phyloP scores from a whole-genome alignment of 2,113 vertebrate species.

The Oryzias melastigma region DNA sequence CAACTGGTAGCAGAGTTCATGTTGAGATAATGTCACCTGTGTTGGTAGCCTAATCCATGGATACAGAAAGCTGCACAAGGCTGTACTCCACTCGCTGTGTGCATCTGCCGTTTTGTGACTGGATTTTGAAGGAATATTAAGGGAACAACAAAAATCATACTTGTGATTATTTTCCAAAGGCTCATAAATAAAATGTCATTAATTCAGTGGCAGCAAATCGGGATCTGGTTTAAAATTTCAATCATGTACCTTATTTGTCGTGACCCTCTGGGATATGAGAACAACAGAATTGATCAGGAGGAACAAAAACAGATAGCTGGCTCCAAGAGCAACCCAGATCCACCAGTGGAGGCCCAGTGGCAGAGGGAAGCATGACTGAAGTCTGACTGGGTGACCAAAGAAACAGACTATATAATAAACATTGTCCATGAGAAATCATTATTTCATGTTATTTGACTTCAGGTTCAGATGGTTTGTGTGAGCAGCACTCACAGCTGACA shows the following conservation, averaged over 20 bases:
- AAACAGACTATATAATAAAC: no score
- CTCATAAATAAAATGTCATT: neutral
- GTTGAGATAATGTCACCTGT: no score
- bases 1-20: no score
- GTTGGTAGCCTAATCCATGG: no score
- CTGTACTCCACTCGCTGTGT: no score
- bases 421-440: neutral
- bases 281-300: slow-evolving; percentile 33
- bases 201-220: neutral
- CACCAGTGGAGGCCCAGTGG: slow-evolving; percentile 48
- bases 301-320: slow-evolving; percentile 43
- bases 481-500: fast-evolving
- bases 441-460: neutral
- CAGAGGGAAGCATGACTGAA: fast-evolving
- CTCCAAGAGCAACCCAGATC: slow-evolving; percentile 58
- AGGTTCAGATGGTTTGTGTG: no score
- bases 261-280: slow-evolving; percentile 39
- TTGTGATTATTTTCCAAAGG: neutral
- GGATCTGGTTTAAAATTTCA: no score
- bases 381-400: neutral
- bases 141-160: neutral
- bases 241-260: slow-evolving; percentile 59
- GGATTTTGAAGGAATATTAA: no score
- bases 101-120: no score
- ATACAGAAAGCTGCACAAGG: no score